phyloP scores from a whole-genome alignment of 2,113 vertebrate genomes.

The Galbula dea region DNA sequence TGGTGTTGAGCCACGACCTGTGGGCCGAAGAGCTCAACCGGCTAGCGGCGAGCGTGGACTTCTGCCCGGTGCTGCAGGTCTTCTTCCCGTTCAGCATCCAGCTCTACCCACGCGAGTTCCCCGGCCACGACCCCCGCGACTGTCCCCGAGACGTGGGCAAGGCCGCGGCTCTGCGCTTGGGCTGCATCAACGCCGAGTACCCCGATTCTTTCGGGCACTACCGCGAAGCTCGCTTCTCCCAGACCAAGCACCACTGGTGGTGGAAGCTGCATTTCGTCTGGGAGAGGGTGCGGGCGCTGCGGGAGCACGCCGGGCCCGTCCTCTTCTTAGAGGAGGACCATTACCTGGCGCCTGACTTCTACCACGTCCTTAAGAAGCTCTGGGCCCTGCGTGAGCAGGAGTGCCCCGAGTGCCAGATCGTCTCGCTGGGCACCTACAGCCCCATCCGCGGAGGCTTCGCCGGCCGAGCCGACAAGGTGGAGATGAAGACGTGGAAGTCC shows the following conservation, averaged over 20 bases:
- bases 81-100: conserved; percentile 98
- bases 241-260: conserved; percentile 99
- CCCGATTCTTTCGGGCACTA: conserved; percentile 97
- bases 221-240: conserved; percentile 93
- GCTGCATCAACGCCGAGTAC: conserved; percentile 95
- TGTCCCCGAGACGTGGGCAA: conserved; percentile 90
- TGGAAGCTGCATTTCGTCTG: conserved; percentile 99
- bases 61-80: conserved; percentile 94
- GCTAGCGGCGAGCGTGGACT: conserved; percentile 86
- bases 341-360: conserved; percentile 89
- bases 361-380: conserved; percentile 86
- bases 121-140: conserved; percentile 91
- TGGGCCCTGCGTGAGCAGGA: conserved; percentile 77
- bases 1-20: conserved; percentile 95
- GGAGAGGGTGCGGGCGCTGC: conserved; percentile 86
- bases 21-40: conserved; percentile 92
- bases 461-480: conserved; percentile 87
- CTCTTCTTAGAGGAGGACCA: conserved; percentile 96
- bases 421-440: conserved; percentile 88
- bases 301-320: conserved; percentile 82
- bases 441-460: conserved; percentile 78
- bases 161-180: conserved; percentile 85
- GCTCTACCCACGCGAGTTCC: conserved; percentile 94
- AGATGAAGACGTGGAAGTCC: conserved; percentile 96
- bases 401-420: conserved; percentile 89